A percentile compares a stretch with the other conserved stretches of the same genome.
These are phyloP conservation scores for Macropus fuliginosus DNA, from an alignment of 2,797 vertebrate genomes.

Conservation along the genomic window DNA sequence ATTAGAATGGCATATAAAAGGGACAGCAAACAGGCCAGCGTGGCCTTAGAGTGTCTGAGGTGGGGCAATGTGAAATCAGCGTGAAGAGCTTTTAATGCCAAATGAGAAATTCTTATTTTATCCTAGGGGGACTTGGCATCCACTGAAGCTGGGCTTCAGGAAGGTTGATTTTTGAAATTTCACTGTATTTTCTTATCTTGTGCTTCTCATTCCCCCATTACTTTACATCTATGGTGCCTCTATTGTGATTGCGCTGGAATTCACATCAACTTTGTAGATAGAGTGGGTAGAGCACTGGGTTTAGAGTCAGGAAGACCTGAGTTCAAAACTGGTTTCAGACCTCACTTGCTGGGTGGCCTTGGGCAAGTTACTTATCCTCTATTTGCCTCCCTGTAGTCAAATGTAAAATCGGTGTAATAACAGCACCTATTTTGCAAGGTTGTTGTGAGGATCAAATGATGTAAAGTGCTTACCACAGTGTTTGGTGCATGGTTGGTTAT, in stretches of 20 bases:
- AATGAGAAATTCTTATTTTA: background rate
- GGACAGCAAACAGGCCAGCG: background rate
- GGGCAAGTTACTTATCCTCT: background rate
- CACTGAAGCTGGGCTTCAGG: background rate
- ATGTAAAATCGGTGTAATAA: background rate
- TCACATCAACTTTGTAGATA: background rate
- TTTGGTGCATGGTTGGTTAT: too few relatives aligned
- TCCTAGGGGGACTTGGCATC: background rate
- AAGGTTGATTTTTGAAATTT: background rate
- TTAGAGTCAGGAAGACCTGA: background rate
- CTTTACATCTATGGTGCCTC: background rate
- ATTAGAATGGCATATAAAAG: background rate
- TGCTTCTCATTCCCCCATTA: background rate
- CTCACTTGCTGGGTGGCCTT: background rate
- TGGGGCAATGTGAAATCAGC: background rate
- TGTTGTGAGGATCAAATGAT: background rate
- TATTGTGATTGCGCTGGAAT: background rate
- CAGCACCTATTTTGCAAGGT: background rate
- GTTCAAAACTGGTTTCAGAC: background rate
- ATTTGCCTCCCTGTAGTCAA: background rate
- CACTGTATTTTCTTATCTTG: slow-evolving; percentile 13
- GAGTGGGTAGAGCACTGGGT: background rate
- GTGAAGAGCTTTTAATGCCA: background rate
- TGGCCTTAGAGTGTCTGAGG: background rate
- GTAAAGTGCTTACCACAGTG: background rate